Percentiles rank a stretch among this genome's conserved stretches.
Conservation (phyloP, 2,888 invertebrate species). For the Sarcophaga rosellei region DNA sequence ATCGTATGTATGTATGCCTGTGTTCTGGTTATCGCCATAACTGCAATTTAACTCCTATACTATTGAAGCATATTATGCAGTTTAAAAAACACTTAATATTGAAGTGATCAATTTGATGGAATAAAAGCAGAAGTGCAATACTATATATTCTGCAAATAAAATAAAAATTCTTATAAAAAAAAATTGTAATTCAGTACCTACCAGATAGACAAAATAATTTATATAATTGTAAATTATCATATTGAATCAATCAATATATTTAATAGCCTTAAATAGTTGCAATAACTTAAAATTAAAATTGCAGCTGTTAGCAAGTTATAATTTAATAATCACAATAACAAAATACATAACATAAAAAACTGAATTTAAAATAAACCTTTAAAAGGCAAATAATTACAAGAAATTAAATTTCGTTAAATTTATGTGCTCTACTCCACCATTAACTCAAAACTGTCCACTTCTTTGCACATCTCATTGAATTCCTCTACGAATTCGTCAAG, state of each 20-base stretch:
- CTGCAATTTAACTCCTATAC: too few relatives aligned
- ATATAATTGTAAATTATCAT: constrained; percentile 39
- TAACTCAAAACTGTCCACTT: constrained; percentile 77
- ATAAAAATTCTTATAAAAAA: too few relatives aligned
- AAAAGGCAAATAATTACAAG: constrained; percentile 50
- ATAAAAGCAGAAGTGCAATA: too few relatives aligned
- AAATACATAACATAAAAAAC: constrained; percentile 36
- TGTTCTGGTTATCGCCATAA: too few relatives aligned
- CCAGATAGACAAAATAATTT: background rate
- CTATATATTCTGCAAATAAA: too few relatives aligned
- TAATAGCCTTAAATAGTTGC: background rate
- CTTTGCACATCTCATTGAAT: constrained; percentile 78
- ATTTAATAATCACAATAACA: constrained; percentile 20
- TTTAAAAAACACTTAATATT: too few relatives aligned
- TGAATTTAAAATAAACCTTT: constrained; percentile 42
- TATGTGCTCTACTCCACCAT: constrained; percentile 73
- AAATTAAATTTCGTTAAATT: background rate
- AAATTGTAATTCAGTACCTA: background rate
- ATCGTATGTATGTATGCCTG: too few relatives aligned
- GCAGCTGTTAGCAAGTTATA: constrained; percentile 37
- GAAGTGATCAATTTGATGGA: too few relatives aligned
- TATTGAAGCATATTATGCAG: too few relatives aligned
- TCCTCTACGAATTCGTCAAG: constrained; percentile 75
- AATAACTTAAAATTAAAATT: constrained; percentile 44
- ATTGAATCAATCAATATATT: constrained; percentile 72